Evolutionary conservation across 2,888 invertebrate species (phyloP), one percentile per base, ranked within the genome.

Genomic region (Drosophila borealis): DNA sequence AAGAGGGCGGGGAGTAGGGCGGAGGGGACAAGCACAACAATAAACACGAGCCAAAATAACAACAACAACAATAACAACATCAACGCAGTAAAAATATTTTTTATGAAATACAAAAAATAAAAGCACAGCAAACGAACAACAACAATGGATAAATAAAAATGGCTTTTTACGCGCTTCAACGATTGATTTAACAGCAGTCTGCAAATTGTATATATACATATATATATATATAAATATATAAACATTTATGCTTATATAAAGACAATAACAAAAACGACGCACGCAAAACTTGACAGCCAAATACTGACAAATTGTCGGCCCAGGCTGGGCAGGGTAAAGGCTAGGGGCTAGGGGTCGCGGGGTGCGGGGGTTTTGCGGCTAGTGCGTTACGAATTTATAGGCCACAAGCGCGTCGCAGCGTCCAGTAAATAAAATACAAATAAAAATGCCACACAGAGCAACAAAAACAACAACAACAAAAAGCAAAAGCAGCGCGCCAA

Each of bases 351-450:
- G 45, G 2, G 2, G 3, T 11, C 9, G 36, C 9, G 17, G n/a
- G 34, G 6, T n/a, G 33, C 13, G 14, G n/a, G 25, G 44, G 13
- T 45, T 70, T 70, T 60, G 70, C 67, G 66, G 69, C 68, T 75
- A 81, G 79, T 70, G 72, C 59, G 75, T 76, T 44, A 64, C 78
- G 60, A 88, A 88, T 88, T 83, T 88, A 83, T 88, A 74, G 74
- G 82, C 73, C 71, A 54, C 55, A 45, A 25, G 1, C 36, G 51
- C 60, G 44, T 49, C 62, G 64, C 46, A 49, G 67, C 53, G 62
- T 68, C 68, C 75, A 85, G 74, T 89, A 87, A 87, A 87, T 86
- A 83, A 89, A 87, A 88, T 72, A 75, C 83, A 74, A 87, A 86
- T 86, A 86, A 89, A 85, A 89, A 88, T 72, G 82, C 88, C 87